phyloP scores from a whole-genome alignment of 1,140 invertebrate genomes.

The Akabosia matsudoensis region DNA sequence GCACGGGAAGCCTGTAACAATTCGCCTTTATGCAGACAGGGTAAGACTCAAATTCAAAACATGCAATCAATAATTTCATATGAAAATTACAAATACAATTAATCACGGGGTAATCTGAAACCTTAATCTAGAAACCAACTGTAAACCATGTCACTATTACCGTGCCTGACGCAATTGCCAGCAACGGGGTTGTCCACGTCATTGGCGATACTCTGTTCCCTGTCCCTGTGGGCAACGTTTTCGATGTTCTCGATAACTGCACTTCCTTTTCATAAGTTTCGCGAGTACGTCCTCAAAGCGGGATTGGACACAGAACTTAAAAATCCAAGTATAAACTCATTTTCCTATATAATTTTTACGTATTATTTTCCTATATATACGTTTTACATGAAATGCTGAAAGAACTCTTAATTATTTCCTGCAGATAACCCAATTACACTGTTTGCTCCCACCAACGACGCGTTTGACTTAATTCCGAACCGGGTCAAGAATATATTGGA shows the following conservation, averaged over 20 bases:
- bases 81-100: not conserved
- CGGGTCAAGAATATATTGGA: constrained; percentile 41
- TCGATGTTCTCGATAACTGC: constrained; percentile 47
- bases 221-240: constrained; percentile 45
- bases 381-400: not conserved
- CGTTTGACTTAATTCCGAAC: constrained; percentile 42
- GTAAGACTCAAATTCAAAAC: constrained; percentile 26
- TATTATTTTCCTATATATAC: too few relatives aligned
- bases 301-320: constrained; percentile 46
- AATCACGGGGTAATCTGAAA: too few relatives aligned
- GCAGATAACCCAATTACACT: constrained; percentile 47
- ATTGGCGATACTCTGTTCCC: constrained; percentile 47
- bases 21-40: constrained; percentile 45
- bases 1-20: constrained; percentile 44
- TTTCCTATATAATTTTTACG: not conserved
- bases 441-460: constrained; percentile 47
- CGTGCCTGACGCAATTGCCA: constrained; percentile 40
- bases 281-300: constrained; percentile 39
- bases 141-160: constrained; percentile 47
- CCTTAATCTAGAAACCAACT: constrained; percentile 47
- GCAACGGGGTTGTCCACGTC: constrained; percentile 47
- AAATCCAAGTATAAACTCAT: constrained; percentile 37
- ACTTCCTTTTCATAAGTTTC: constrained; percentile 44
- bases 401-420: too few relatives aligned
- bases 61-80: constrained; percentile 14